Percentiles rank a stretch among this genome's conserved stretches.
Evolutionary conservation across 2,797 vertebrate species (phyloP).

Genomic region (Crotalus adamanteus): DNA sequence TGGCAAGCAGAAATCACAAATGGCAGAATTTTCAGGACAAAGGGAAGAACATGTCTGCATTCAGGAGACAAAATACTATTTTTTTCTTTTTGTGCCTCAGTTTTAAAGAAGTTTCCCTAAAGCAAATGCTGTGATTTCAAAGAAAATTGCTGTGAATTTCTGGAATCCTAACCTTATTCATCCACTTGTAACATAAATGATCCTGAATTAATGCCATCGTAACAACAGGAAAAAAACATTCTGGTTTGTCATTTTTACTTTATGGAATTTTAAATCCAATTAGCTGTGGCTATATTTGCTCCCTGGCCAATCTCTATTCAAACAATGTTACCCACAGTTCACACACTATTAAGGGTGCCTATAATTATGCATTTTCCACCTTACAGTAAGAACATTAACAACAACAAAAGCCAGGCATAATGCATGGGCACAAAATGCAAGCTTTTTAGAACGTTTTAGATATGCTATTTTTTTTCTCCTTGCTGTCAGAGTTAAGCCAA

Average conservation of each 20-base stretch:
- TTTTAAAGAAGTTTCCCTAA: background rate
- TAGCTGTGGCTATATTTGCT: background rate
- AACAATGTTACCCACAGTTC: background rate
- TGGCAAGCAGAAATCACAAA: conserved; percentile 16
- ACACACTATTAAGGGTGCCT: background rate
- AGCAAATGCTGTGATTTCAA: background rate
- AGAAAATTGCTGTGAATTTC: background rate
- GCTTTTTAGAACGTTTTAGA: background rate
- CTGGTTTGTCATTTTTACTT: background rate
- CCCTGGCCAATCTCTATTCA: background rate
- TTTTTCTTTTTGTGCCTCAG: conserved; percentile 39
- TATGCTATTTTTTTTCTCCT: background rate
- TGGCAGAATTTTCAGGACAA: background rate
- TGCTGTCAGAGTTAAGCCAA: background rate
- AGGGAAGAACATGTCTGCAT: conserved; percentile 38
- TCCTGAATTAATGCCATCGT: background rate
- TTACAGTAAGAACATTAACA: background rate
- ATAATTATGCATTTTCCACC: background rate
- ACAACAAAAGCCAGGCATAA: background rate
- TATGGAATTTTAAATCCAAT: background rate
- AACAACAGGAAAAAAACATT: conserved; percentile 11
- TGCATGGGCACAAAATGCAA: background rate
- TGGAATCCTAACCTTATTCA: background rate
- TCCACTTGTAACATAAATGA: background rate
- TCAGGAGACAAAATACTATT: conserved; percentile 33